These are phyloP conservation scores for Takifugu rubripes DNA, from an alignment of 2,797 vertebrate genomes.

Conservation along the genomic window DNA sequence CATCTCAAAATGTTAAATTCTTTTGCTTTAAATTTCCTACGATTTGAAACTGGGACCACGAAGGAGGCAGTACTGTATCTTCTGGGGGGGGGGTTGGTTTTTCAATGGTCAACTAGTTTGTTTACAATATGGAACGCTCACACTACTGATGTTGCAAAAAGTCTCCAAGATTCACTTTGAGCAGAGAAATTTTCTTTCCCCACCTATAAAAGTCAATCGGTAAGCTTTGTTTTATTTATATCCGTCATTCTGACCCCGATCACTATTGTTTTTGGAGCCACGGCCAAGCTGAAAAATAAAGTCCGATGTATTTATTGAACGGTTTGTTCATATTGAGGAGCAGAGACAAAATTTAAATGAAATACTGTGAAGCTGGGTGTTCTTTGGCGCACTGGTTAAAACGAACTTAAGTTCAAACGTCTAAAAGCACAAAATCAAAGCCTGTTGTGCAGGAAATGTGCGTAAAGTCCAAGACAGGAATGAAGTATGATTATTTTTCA, in stretches of 20 bases:
- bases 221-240: slow-evolving; percentile 61
- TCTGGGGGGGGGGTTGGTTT: slow-evolving; percentile 12
- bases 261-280: slow-evolving; percentile 33
- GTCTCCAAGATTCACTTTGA: slow-evolving; percentile 4
- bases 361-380: slow-evolving; percentile 74
- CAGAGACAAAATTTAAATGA: slow-evolving; percentile 51
- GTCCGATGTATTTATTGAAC: slow-evolving; percentile 70
- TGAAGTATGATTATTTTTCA: slow-evolving; percentile 66
- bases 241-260: slow-evolving; percentile 27
- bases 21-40: slow-evolving; percentile 14
- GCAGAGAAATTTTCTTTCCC: neutral
- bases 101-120: slow-evolving; percentile 28
- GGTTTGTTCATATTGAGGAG: slow-evolving; percentile 42
- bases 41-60: slow-evolving; percentile 60
- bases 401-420: slow-evolving; percentile 42
- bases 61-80: slow-evolving; percentile 67
- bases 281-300: slow-evolving; percentile 62
- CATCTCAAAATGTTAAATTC: slow-evolving; percentile 38
- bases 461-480: slow-evolving; percentile 57
- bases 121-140: slow-evolving; percentile 54
- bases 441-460: slow-evolving; percentile 56
- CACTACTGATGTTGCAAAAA: slow-evolving; percentile 62
- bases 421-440: slow-evolving; percentile 48
- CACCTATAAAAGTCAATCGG: slow-evolving; percentile 15
- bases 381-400: slow-evolving; percentile 60